Evolutionary conservation across 64 coral and sea anemone genomes (phyloP).

Genomic region (Hydrozoanthus tunicans): DNA sequence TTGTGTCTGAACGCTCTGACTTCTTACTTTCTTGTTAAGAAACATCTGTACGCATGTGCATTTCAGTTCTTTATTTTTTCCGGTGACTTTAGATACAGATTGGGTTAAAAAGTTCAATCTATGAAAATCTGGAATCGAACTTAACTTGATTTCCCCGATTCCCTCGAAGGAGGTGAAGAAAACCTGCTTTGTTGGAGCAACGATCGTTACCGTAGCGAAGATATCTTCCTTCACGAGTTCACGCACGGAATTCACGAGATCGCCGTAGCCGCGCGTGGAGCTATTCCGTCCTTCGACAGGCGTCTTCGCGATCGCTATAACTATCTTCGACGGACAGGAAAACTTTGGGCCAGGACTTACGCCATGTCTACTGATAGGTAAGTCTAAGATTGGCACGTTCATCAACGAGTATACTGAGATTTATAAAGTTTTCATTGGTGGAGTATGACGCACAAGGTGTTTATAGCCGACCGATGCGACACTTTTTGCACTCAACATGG

Average conservation of each 20-base stretch:
- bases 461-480: too few species aligned
- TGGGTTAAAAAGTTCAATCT: neutral
- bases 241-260: slow-evolving; percentile 85
- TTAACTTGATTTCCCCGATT: neutral
- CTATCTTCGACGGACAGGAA: slow-evolving; percentile 49
- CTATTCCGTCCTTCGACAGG: slow-evolving; percentile 75
- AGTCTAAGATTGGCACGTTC: neutral
- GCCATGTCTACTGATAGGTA: slow-evolving; percentile 85
- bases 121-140: neutral
- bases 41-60: neutral
- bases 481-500: too few species aligned
- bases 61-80: too few species aligned
- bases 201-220: slow-evolving; percentile 88
- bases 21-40: neutral
- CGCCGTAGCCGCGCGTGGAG: slow-evolving; percentile 58
- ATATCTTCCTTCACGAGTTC: slow-evolving; percentile 98
- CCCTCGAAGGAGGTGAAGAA: slow-evolving; percentile 80
- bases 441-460: too few species aligned
- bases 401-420: too few species aligned
- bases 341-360: slow-evolving; percentile 74
- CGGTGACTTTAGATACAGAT: too few species aligned
- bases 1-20: neutral
- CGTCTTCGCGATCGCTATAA: slow-evolving; percentile 74
- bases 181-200: slow-evolving; percentile 75
- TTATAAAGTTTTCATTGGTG: too few species aligned